These are phyloP conservation scores for Drosophila sproati DNA, from an alignment of 1,140 invertebrate genomes.

Conservation along the genomic window DNA sequence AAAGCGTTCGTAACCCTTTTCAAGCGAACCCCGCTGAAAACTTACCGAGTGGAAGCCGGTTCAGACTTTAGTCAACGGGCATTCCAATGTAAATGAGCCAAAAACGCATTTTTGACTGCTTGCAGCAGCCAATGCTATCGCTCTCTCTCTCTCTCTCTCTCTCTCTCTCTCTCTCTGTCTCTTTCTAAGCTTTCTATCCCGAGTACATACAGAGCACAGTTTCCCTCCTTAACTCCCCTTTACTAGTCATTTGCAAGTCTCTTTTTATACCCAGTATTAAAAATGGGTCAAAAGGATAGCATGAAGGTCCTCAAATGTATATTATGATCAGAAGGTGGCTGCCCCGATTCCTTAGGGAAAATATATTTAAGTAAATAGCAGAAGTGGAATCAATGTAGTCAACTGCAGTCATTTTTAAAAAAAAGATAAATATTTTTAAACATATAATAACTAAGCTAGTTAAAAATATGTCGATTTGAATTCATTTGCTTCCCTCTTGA, in stretches of 20 bases:
- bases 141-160: not conserved
- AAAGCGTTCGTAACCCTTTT: conserved; percentile 21
- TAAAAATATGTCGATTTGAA: no score
- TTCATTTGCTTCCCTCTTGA: no score
- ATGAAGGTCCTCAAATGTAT: not conserved
- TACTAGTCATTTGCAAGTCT: conserved; percentile 43
- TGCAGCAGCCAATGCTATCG: conserved; percentile 11
- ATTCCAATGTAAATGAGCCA: conserved; percentile 58
- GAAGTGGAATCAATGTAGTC: no score
- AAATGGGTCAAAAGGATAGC: not conserved
- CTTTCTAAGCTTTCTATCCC: conserved; percentile 11
- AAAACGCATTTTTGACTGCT: conserved; percentile 43
- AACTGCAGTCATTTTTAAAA: no score
- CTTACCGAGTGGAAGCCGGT: conserved; percentile 33
- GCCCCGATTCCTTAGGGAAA: no score
- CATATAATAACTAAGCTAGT: no score
- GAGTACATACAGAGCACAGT: not conserved
- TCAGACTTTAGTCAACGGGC: conserved; percentile 37
- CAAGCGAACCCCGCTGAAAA: conserved; percentile 48
- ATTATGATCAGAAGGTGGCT: not conserved
- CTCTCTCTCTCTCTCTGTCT: not conserved
- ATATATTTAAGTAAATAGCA: no score
- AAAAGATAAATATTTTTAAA: no score
- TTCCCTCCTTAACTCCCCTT: not conserved
- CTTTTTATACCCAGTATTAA: conserved; percentile 14